Conservation (phyloP, 2,113 vertebrate species). For the Silurus glanis region DNA sequence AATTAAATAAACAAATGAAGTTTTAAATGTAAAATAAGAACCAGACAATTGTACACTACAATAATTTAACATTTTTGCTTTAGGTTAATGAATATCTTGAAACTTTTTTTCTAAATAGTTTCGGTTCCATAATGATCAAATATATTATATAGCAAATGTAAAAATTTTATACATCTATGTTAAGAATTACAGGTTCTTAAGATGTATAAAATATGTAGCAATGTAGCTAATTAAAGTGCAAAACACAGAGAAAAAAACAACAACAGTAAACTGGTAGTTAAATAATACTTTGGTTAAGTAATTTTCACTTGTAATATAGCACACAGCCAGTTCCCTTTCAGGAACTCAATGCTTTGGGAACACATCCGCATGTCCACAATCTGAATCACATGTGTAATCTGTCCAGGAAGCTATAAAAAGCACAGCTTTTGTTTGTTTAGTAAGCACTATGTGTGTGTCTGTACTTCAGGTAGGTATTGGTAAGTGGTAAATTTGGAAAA, state of each 20-base stretch:
- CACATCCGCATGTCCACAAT: too few species aligned
- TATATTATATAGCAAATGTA: neutral
- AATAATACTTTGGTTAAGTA: neutral
- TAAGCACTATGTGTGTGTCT: too few species aligned
- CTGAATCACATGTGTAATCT: too few species aligned
- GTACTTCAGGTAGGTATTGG: too few species aligned
- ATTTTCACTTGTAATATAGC: neutral
- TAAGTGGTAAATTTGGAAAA: too few species aligned
- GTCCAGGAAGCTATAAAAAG: too few species aligned
- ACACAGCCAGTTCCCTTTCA: neutral
- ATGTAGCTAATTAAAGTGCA: neutral
- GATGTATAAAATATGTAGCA: too few species aligned
- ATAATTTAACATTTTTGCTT: too few species aligned
- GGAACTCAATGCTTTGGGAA: too few species aligned
- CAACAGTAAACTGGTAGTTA: neutral
- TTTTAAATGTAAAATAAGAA: neutral
- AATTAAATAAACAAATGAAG: neutral
- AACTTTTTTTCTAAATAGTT: neutral
- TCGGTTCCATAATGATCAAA: neutral
- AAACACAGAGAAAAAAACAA: neutral
- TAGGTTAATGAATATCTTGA: neutral
- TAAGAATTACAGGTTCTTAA: neutral
- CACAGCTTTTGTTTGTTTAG: too few species aligned
- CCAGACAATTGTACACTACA: neutral
- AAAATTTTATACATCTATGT: neutral